These are phyloP conservation scores for Amphipoea oculea DNA, from an alignment of 2,888 invertebrate genomes.

Conservation along the genomic window DNA sequence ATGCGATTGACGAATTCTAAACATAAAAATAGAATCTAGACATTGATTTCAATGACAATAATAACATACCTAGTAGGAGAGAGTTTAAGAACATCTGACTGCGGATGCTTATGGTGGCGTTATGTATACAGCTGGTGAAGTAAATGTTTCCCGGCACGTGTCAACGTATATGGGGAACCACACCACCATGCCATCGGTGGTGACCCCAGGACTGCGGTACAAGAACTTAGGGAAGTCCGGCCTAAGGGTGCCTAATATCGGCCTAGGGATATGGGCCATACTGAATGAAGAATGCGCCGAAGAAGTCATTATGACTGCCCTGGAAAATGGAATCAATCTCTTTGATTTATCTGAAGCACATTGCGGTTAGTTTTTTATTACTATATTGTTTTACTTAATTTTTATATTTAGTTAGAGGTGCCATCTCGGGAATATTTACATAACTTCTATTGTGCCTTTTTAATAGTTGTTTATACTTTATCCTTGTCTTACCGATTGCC, in stretches of 20 bases:
- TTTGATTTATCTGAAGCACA: conserved; percentile 99
- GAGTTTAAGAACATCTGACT: not conserved
- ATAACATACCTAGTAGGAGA: not conserved
- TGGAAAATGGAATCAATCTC: conserved; percentile 98
- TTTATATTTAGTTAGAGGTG: not conserved
- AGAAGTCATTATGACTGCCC: conserved; percentile 97
- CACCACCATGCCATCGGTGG: conserved; percentile 92
- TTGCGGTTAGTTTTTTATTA: conserved; percentile 90
- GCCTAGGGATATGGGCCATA: conserved; percentile 98
- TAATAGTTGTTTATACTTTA: not conserved
- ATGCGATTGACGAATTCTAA: not conserved
- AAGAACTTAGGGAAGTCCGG: conserved; percentile 99
- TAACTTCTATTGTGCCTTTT: not conserved
- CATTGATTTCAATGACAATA: conserved; percentile 44
- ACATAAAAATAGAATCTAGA: not conserved
- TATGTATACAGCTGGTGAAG: conserved; percentile 77
- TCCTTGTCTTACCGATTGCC: not conserved
- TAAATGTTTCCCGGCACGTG: conserved; percentile 86
- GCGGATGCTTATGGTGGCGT: conserved; percentile 3
- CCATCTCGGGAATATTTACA: not conserved
- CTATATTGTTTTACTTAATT: not conserved
- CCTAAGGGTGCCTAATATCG: conserved; percentile 97
- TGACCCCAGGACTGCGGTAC: conserved; percentile 96
- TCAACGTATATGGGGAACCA: conserved; percentile 90
- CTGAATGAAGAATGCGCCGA: conserved; percentile 96